Percentiles rank a stretch among this genome's conserved stretches.
Evolutionary conservation across 2,888 invertebrate genomes (phyloP).

Genomic region (Boloria selene): DNA sequence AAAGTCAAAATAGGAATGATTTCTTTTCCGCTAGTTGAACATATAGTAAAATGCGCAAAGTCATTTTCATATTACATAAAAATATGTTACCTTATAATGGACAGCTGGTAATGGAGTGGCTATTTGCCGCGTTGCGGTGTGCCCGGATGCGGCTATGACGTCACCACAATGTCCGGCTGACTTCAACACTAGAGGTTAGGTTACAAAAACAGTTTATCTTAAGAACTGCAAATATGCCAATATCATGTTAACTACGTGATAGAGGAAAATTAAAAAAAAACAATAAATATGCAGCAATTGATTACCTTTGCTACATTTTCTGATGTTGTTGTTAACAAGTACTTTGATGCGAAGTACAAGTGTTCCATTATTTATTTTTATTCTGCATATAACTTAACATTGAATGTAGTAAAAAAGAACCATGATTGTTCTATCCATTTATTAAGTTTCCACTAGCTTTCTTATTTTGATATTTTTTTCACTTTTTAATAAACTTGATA

Average conservation of each 20-base stretch:
- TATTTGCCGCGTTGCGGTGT: constrained; percentile 62
- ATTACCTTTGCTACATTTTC: no score
- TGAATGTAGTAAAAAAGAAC: no score
- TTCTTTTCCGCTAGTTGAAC: background rate
- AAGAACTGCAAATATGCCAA: background rate
- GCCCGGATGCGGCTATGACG: constrained; percentile 64
- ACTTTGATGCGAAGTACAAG: no score
- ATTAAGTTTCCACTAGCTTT: no score
- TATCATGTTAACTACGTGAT: background rate
- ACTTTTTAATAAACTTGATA: no score
- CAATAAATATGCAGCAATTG: no score
- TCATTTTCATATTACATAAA: constrained; percentile 38
- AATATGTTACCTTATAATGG: constrained; percentile 37
- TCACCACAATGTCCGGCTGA: constrained; percentile 49
- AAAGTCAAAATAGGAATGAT: no score
- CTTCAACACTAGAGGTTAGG: constrained; percentile 16
- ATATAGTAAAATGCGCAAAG: constrained; percentile 21
- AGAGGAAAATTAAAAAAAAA: background rate
- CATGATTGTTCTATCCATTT: no score
- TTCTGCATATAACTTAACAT: no score
- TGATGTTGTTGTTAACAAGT: no score
- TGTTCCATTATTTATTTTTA: no score
- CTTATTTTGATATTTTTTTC: no score
- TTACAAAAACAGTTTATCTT: constrained; percentile 13
- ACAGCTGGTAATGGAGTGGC: constrained; percentile 49